A percentile compares a stretch with the other conserved stretches of the same genome.
Conservation (phyloP, 2,797 vertebrate species). For the Dendrocincla tyrannina region DNA sequence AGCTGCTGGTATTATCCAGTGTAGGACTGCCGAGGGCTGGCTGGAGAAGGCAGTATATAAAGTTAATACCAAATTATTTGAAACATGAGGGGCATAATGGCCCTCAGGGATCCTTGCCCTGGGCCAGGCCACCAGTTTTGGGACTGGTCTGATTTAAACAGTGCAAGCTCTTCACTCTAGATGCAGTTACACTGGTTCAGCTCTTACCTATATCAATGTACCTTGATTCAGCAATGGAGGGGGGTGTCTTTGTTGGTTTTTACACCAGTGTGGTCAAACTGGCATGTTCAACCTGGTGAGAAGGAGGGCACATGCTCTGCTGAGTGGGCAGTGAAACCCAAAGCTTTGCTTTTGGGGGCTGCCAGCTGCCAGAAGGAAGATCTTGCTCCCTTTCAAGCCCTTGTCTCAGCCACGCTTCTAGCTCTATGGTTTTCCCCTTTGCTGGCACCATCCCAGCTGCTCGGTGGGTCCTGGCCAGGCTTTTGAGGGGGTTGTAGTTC, state of each 20-base stretch:
- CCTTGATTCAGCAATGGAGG: accelerated
- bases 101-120: neutral
- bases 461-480: neutral
- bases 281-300: neutral
- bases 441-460: neutral
- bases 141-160: neutral
- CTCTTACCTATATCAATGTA: accelerated
- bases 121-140: neutral
- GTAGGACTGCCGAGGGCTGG: neutral
- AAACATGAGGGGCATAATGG: accelerated
- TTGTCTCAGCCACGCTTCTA: neutral
- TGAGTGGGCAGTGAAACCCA: neutral
- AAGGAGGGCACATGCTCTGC: neutral
- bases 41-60: neutral
- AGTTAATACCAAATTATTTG: neutral
- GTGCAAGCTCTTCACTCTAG: neutral
- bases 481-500: neutral
- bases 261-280: neutral
- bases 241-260: neutral
- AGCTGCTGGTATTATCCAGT: neutral
- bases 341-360: neutral
- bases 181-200: neutral
- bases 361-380: neutral
- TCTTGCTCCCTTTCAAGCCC: neutral
- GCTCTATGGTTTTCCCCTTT: neutral